These are phyloP conservation scores for Tenthredo amoena DNA, from an alignment of 2,888 invertebrate genomes.

Conservation along the genomic window DNA sequence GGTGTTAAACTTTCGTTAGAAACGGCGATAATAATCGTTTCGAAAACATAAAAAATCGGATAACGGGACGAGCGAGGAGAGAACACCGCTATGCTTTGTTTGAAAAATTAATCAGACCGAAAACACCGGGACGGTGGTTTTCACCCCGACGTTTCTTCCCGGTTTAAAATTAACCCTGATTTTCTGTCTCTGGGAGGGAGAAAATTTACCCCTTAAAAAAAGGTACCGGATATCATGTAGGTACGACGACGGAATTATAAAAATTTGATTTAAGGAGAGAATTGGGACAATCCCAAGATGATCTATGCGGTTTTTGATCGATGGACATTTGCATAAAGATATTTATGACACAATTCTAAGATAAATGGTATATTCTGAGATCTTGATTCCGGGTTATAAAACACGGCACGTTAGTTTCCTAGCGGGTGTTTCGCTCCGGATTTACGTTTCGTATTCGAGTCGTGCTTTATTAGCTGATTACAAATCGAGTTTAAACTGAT, in stretches of 20 bases:
- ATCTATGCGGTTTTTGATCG: not conserved
- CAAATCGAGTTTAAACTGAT: not conserved
- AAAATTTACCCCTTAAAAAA: not conserved
- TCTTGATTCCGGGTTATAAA: not conserved
- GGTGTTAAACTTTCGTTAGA: not conserved
- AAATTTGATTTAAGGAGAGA: not conserved
- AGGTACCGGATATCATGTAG: not conserved
- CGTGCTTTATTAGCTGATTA: not conserved
- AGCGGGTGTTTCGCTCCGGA: not conserved
- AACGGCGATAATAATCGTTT: constrained; percentile 39
- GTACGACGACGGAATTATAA: no score
- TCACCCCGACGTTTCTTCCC: not conserved
- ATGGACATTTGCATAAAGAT: not conserved
- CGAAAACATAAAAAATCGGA: constrained; percentile 9
- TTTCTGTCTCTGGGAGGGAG: not conserved
- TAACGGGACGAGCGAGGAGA: not conserved
- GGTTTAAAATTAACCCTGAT: constrained; percentile 31
- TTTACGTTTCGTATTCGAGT: not conserved
- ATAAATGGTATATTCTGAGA: not conserved
- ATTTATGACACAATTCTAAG: not conserved
- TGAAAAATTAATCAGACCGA: constrained; percentile 35
- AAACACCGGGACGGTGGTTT: not conserved
- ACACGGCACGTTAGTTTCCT: not conserved
- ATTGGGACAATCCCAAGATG: no score
- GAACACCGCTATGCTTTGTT: constrained; percentile 15